Percentiles rank a stretch among this genome's conserved stretches.
Evolutionary conservation across 2,888 invertebrate genomes (phyloP).

Genomic region (Itoplectis maculator): DNA sequence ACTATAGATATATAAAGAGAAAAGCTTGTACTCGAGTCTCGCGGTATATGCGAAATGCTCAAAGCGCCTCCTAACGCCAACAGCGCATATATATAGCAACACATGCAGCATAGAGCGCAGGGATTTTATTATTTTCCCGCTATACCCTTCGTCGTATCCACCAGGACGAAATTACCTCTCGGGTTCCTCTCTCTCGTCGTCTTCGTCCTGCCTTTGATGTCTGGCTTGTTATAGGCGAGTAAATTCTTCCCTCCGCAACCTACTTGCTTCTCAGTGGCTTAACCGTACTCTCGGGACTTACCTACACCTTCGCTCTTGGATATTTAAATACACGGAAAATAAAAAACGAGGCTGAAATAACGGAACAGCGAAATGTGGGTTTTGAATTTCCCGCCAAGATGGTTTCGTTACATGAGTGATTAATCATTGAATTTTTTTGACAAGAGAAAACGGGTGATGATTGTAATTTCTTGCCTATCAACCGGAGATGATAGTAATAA

Average conservation of each 20-base stretch:
- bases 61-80: slow-evolving; percentile 33
- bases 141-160: slow-evolving; percentile 29
- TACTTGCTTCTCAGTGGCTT: slow-evolving; percentile 3
- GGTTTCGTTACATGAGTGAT: slow-evolving; percentile 7
- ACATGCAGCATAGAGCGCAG: slow-evolving; percentile 9
- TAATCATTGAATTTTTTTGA: not conserved
- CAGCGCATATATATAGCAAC: slow-evolving; percentile 5
- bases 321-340: slow-evolving; percentile 13
- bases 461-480: no score
- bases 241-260: slow-evolving; percentile 54
- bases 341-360: slow-evolving; percentile 6
- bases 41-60: slow-evolving; percentile 55
- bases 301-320: not conserved
- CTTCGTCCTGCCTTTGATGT: slow-evolving; percentile 49
- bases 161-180: slow-evolving; percentile 58
- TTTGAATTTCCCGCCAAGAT: not conserved
- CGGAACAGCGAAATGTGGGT: not conserved
- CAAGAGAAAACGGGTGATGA: not conserved
- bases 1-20: slow-evolving; percentile 15
- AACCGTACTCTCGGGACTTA: slow-evolving; percentile 7
- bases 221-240: slow-evolving; percentile 53
- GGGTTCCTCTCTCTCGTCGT: slow-evolving; percentile 24
- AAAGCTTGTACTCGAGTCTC: slow-evolving; percentile 45
- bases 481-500: no score
- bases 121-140: slow-evolving; percentile 43